These are phyloP conservation scores for Perccottus glenii DNA, from an alignment of 2,113 vertebrate genomes.

Conservation along the genomic window DNA sequence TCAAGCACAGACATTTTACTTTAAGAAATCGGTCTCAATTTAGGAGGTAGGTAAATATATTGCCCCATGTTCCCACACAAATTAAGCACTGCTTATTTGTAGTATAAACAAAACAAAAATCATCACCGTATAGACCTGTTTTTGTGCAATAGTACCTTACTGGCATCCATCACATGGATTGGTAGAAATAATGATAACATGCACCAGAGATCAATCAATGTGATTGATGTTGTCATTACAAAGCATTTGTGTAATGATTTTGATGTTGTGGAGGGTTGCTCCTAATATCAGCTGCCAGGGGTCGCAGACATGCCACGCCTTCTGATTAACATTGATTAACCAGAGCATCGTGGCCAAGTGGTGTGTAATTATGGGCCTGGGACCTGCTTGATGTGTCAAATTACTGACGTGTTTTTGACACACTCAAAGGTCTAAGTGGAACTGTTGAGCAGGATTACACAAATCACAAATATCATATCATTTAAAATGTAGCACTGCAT, in stretches of 20 bases:
- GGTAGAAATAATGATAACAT: constrained; percentile 34
- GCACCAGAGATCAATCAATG: constrained; percentile 40
- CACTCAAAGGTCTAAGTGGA: constrained; percentile 15
- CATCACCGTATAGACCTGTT: constrained; percentile 17
- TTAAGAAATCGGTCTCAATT: too few species aligned
- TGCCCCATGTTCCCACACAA: too few species aligned
- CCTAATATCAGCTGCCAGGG: constrained; percentile 37
- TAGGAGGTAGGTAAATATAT: too few species aligned
- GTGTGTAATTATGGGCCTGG: constrained; percentile 49
- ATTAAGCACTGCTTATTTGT: too few species aligned
- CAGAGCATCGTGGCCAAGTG: constrained; percentile 37
- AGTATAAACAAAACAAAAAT: not conserved
- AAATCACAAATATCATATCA: not conserved
- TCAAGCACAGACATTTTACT: too few species aligned
- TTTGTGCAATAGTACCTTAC: constrained; percentile 17
- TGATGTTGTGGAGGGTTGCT: constrained; percentile 15
- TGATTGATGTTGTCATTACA: constrained; percentile 42
- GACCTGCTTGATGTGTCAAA: constrained; percentile 44
- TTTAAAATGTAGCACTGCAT: too few species aligned
- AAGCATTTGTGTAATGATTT: constrained; percentile 40
- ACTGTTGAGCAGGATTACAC: not conserved
- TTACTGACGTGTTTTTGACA: constrained; percentile 36
- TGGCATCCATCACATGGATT: constrained; percentile 15
- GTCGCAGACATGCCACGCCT: constrained; percentile 26
- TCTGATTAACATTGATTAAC: constrained; percentile 58